Evolutionary conservation across 2,888 invertebrate genomes (phyloP), one percentile per base, ranked within the genome.

Genomic region (Eristalis tenax): DNA sequence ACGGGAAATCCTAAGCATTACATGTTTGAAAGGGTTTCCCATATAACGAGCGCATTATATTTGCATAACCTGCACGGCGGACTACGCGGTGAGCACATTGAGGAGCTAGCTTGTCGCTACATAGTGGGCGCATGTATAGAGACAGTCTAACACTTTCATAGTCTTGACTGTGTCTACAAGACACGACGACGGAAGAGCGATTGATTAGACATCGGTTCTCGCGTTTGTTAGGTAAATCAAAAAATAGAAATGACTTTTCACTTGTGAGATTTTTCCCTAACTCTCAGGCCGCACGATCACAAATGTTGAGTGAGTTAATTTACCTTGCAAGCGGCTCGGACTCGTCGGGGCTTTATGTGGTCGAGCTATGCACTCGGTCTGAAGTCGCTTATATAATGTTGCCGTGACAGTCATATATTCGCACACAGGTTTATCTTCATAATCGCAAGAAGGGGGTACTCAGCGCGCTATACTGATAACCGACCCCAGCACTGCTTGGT

Each of bases 231-330:
- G 38, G 64, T 64, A 71, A 64, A 75, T 81, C 74, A 79, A 71
- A 84, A 86, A 86, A 74, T 82, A 70, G 70, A 79, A 82, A 86
- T 82, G 86, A 86, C 83, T 79, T 86, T 82, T 82, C 82, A 79
- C 78, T 78, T 75, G 70, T 61, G 74, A 75, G 61, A 66, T 70
- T 75, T 71, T 50, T 50, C 18, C 15, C 61, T 63, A 22, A 57
- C 35, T 56, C 15, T 18, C 28, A 8, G 50, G 15, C 71, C 78
- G 69, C 74, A 64, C 80, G 38, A 28, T 57, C 8, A 13, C 40
- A 57, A 23, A 10, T 50, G 28, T 15, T 63, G 50, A 61, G 56
- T 50, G 50, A 64, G n/a, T 23, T 65, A 18, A 64, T 77, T 77
- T 59, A 32, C 28, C 59, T 68, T 68, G 35, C 38, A 69, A 70